Evolutionary conservation across 2,113 vertebrate species (phyloP).

Genomic region (Myxocyprinus asiaticus): DNA sequence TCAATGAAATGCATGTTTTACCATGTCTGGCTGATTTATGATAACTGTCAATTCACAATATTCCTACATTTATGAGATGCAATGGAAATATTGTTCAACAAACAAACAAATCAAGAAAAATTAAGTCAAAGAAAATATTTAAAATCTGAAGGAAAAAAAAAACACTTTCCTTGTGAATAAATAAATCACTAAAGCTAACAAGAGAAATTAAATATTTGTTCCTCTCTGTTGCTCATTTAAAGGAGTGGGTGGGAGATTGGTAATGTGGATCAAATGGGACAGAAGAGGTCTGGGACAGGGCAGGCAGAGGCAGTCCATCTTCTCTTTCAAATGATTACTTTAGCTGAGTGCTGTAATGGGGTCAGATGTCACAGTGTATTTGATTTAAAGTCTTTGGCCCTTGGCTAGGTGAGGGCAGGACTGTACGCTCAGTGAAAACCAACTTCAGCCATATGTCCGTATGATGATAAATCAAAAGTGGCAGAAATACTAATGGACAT

Average conservation of each 20-base stretch:
- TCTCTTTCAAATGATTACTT: constrained; percentile 72
- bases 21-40: constrained; percentile 6
- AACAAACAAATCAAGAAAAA: too few species aligned
- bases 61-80: constrained; percentile 13
- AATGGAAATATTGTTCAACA: too few species aligned
- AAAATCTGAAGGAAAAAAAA: too few species aligned
- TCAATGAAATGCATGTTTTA: constrained; percentile 46
- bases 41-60: constrained; percentile 9
- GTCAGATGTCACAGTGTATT: constrained; percentile 49
- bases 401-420: constrained; percentile 24
- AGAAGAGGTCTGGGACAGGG: constrained; percentile 56
- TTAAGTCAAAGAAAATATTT: too few species aligned
- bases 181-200: constrained; percentile 42
- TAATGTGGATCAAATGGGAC: constrained; percentile 58
- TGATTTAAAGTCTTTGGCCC: constrained; percentile 61
- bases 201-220: constrained; percentile 54
- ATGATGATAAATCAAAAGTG: constrained; percentile 15
- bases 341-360: constrained; percentile 73
- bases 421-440: constrained; percentile 18
- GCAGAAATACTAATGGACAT: not conserved
- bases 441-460: constrained; percentile 11
- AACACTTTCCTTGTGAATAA: too few species aligned
- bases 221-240: constrained; percentile 48
- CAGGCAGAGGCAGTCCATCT: constrained; percentile 57
- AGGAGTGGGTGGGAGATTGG: constrained; percentile 61